phyloP scores from a whole-genome alignment of 2,797 vertebrate species.

The Cryptoblepharus egeriae region DNA sequence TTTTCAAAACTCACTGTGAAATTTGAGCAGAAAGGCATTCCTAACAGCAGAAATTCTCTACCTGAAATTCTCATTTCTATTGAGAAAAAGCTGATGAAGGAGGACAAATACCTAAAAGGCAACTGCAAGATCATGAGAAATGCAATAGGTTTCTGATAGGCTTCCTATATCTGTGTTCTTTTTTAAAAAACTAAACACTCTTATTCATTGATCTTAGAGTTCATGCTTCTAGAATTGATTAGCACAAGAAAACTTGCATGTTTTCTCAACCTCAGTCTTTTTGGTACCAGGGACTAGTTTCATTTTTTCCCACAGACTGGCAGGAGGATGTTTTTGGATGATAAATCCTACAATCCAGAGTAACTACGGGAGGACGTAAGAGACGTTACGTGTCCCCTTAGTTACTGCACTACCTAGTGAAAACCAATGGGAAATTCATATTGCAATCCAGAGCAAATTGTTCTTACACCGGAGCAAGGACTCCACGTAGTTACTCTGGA shows the following conservation, averaged over 20 bases:
- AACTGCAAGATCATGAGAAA: neutral
- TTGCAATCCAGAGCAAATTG: no score
- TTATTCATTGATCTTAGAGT: neutral
- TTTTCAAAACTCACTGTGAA: neutral
- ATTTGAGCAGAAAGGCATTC: neutral
- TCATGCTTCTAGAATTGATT: neutral
- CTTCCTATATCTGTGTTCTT: neutral
- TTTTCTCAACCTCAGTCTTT: no score
- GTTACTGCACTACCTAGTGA: no score
- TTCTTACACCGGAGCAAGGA: no score
- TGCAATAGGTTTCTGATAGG: neutral
- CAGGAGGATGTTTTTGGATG: no score
- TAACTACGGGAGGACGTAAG: no score
- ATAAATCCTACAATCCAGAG: no score
- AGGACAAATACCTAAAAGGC: neutral
- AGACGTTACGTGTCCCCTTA: no score
- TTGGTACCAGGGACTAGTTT: no score
- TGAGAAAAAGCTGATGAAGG: neutral
- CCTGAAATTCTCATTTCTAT: neutral
- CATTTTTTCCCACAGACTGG: no score
- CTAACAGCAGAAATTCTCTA: neutral
- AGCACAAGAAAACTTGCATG: neutral
- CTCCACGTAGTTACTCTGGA: no score
- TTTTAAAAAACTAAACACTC: neutral
- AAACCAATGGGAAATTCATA: no score